Base-by-base conservation (phyloP, 2,888 invertebrate species). In the Thumatha senex region DNA sequence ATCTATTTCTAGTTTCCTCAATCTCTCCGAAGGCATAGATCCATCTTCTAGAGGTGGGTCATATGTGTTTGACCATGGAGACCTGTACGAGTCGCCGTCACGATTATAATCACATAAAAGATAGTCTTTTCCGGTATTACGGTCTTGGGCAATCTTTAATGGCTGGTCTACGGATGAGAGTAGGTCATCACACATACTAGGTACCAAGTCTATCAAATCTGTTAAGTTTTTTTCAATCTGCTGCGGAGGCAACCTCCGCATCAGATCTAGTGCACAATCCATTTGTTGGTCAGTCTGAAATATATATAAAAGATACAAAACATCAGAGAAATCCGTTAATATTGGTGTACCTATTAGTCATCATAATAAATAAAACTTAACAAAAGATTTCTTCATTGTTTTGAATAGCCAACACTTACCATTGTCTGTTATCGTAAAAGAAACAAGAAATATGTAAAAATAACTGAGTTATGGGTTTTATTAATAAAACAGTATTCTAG, bases 31-130 rank as follows among this genome's bases (percentile, higher is more conserved):
- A 11, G 99, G 99, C 96, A 99, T 96, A 12, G 98, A 98, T 1
- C 99, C 99, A 92, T 99, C 99, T 84, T 99, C 99, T 63, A 99
- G 88, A 0, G 98, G 97, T 12, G 99, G 99, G 84, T 99, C 98
- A 76, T 99, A 99, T 0, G 96, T 96, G 86, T 99, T 99, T 64
- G 98, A 99, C 99, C 99, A 99, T 1, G 99, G 99, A 14, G 99
- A 99, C 75, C 97, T 95, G 89, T 99, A 99, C 0, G 98, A 99
- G 89, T 99, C 99, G 15, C 99, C 99, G 86, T 99, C 99, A 67
- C 99, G 94, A 88, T 99, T 99, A 82, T 99, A 99, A 92, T 99
- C 99, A 86, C 99, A 99, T 15, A 99, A 92, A 54, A 99, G 93
- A 86, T 99, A 99, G 86, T 99, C 99, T 86, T 98, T 98, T 42